These are phyloP conservation scores for Pelodiscus sinensis DNA, from an alignment of 2,113 vertebrate species.

Conservation along the genomic window DNA sequence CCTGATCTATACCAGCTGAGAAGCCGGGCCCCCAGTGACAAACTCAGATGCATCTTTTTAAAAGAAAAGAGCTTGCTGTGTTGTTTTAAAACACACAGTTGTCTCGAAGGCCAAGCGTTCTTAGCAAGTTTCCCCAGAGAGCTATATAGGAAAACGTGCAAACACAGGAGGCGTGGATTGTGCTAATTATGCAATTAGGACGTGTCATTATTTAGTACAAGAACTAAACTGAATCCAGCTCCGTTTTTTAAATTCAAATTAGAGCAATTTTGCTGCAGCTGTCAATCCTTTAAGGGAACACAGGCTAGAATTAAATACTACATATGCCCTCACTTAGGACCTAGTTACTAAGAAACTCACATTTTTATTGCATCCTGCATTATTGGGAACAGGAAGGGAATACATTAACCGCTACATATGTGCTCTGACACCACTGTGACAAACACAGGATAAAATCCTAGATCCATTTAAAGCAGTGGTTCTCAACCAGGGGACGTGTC, in stretches of 20 bases:
- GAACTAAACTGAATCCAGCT: constrained; percentile 16
- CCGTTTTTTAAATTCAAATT: constrained; percentile 47
- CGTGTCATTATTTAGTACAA: constrained; percentile 46
- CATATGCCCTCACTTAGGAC: not conserved
- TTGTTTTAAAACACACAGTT: not conserved
- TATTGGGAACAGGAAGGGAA: not conserved
- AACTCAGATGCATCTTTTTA: fast-evolving
- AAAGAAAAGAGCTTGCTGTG: not conserved
- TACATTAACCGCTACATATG: fast-evolving
- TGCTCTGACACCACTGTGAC: not conserved
- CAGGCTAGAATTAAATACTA: not conserved
- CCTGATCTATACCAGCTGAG: not conserved
- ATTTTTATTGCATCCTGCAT: not conserved
- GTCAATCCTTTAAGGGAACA: not conserved
- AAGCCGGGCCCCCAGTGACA: not conserved
- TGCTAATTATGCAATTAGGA: constrained; percentile 67
- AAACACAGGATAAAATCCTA: not conserved
- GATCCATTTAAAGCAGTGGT: not conserved
- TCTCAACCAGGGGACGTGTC: too few relatives aligned
- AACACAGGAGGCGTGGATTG: not conserved
- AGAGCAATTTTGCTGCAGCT: constrained; percentile 28
- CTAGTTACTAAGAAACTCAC: not conserved
- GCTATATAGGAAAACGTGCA: not conserved
- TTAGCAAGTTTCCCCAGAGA: not conserved
- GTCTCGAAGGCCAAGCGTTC: fast-evolving